phyloP scores from a whole-genome alignment of 2,113 vertebrate genomes.

The Riparia riparia region DNA sequence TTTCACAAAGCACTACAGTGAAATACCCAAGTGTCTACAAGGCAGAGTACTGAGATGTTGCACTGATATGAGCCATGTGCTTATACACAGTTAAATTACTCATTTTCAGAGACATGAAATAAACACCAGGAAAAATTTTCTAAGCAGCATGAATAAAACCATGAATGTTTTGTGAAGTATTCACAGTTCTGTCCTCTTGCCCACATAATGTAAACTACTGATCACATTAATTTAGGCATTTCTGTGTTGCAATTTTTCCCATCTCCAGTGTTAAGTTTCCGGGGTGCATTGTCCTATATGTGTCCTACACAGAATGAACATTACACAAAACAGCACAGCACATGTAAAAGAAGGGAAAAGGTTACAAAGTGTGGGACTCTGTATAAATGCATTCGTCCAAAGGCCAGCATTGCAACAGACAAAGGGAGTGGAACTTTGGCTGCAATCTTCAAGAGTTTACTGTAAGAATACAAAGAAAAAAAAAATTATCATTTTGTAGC shows the following conservation, averaged over 20 bases:
- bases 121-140: not conserved
- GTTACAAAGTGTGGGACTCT: constrained; percentile 86
- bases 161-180: constrained; percentile 7
- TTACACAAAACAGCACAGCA: constrained; percentile 84
- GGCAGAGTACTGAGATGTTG: not conserved
- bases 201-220: not conserved
- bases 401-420: constrained; percentile 85
- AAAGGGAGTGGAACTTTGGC: constrained; percentile 83
- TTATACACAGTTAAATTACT: not conserved
- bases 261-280: not conserved
- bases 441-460: constrained; percentile 85
- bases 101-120: not conserved
- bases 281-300: not conserved
- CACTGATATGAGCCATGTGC: not conserved
- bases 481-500: not conserved
- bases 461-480: constrained; percentile 69
- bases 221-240: not conserved
- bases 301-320: not conserved
- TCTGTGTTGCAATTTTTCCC: not conserved
- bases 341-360: constrained; percentile 82
- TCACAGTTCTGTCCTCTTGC: constrained; percentile 36
- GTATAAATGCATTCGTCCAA: constrained; percentile 90
- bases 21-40: constrained; percentile 16
- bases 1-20: constrained; percentile 13
- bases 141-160: constrained; percentile 21